phyloP scores from a whole-genome alignment of 2,113 vertebrate genomes.

The Chamaetylas fuelleborni region DNA sequence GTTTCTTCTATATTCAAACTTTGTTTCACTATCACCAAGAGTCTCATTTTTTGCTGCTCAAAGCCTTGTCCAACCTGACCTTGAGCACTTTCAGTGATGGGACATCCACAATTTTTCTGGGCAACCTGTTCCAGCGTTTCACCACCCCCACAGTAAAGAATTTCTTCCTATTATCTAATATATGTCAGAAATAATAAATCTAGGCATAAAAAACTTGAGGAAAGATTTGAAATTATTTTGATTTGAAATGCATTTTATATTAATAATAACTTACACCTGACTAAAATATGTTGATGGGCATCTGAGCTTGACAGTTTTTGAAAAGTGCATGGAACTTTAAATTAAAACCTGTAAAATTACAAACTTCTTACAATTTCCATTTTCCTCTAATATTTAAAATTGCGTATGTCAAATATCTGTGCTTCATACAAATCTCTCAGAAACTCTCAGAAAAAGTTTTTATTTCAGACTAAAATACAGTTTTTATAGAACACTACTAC shows the following conservation, averaged over 20 bases:
- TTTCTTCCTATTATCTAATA: not conserved
- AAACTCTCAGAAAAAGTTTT: not conserved
- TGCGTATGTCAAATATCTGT: not conserved
- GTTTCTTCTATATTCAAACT: not conserved
- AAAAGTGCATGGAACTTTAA: not conserved
- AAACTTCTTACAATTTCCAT: not conserved
- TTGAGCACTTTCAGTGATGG: not conserved
- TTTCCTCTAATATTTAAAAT: not conserved
- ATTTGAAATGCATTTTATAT: not conserved
- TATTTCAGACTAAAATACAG: not conserved
- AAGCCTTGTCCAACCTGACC: not conserved
- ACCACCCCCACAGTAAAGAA: not conserved
- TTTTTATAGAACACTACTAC: not conserved
- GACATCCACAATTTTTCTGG: not conserved
- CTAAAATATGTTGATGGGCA: not conserved
- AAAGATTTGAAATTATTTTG: not conserved
- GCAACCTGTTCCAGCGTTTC: not conserved
- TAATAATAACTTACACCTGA: not conserved
- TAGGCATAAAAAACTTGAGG: not conserved
- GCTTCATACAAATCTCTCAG: not conserved
- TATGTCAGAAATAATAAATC: not conserved
- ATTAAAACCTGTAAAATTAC: not conserved
- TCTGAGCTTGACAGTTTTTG: not conserved
- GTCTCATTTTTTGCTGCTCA: not conserved
- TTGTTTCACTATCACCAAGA: not conserved